Evolutionary conservation across 2,113 vertebrate species (phyloP), one percentile per base, ranked within the genome.

Genomic region (Danionella cerebrum): DNA sequence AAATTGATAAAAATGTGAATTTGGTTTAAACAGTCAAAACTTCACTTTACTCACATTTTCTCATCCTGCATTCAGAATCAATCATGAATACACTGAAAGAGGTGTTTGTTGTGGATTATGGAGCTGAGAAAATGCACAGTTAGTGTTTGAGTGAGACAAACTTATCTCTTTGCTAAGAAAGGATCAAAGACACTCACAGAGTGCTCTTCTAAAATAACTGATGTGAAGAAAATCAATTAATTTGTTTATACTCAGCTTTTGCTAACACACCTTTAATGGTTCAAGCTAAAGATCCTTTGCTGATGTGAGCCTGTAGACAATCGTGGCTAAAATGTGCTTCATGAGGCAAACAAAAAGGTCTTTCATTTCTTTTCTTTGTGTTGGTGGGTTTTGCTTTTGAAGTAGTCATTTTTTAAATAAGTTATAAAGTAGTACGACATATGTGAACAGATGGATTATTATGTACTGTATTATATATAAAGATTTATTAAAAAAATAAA

Each of bases 141-240:
- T 35, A 52, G n/a, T 52, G 29, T 16, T 9, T 38, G 53, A 48
- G 21, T 45, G 31, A 24, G 51, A n/a, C 58, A 62, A 76, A 74
- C 71, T 76, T 65, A 22, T 57, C 11, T 44, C 62, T 79, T 76
- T 83, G 77, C 84, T 83, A 77, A 75, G 70, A 50, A 25, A 7
- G 59, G 77, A 82, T 82, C 81, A 85, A 84, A 84, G 80, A 42
- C 48, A 2, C 1, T 22, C 70, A 54, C 63, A 60, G 57, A 51
- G 53, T 19, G 12, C 70, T 73, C 69, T 18, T 31, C 60, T 55
- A 72, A 71, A 52, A 74, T 74, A 71, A 74, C 60, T 31, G 66
- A 78, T 72, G 73, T 33, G 71, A 51, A 51, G 67, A 70, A 77
- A 70, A 78, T 82, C 67, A 62, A 77, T 80, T 69, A 58, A 75